These are phyloP conservation scores for Helicoverpa zea DNA, from an alignment of 1,140 invertebrate species.

Conservation along the genomic window DNA sequence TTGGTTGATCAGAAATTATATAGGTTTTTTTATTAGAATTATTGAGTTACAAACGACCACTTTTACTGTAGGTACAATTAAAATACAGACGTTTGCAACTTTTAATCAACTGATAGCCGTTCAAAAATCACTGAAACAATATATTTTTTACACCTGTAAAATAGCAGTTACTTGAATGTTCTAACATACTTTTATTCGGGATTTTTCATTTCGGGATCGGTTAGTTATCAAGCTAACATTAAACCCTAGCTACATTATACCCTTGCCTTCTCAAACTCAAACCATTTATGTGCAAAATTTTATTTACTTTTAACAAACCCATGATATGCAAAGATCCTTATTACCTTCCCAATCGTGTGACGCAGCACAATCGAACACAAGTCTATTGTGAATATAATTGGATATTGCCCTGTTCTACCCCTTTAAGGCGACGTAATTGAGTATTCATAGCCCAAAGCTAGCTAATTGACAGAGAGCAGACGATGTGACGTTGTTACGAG, in stretches of 20 bases:
- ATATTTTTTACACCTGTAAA: too few relatives aligned
- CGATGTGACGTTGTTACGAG: slow-evolving; percentile 45
- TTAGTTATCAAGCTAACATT: too few relatives aligned
- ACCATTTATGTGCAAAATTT: background rate
- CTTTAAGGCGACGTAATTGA: slow-evolving; percentile 55
- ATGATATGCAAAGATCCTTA: slow-evolving; percentile 24
- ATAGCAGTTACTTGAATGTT: too few relatives aligned
- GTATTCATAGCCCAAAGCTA: slow-evolving; percentile 56
- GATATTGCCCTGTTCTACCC: slow-evolving; percentile 51
- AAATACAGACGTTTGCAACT: background rate
- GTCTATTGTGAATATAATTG: slow-evolving; percentile 53
- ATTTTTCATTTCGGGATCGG: too few relatives aligned
- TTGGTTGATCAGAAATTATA: too few relatives aligned
- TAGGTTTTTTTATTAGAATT: too few relatives aligned
- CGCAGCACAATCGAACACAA: slow-evolving; percentile 36
- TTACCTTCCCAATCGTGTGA: background rate
- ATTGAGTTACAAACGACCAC: background rate
- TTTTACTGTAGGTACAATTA: too few relatives aligned
- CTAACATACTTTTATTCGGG: too few relatives aligned
- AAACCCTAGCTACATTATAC: too few relatives aligned
- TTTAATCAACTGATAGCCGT: too few relatives aligned
- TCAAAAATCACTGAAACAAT: too few relatives aligned
- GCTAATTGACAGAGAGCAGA: slow-evolving; percentile 55
- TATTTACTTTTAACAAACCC: background rate
- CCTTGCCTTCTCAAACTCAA: background rate